Conservation (phyloP, 64 coral and sea anemone genomes). For the Actinia equina region DNA sequence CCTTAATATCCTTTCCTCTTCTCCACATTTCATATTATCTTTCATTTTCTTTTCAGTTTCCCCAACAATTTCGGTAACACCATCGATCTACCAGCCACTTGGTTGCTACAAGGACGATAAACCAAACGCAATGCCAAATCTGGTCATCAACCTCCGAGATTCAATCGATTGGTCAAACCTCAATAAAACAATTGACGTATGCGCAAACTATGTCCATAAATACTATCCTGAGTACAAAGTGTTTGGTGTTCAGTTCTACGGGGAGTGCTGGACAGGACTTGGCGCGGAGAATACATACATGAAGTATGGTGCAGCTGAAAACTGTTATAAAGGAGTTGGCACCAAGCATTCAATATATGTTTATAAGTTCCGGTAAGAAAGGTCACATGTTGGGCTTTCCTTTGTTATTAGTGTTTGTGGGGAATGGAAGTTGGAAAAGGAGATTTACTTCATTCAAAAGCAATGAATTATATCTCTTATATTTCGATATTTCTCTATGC, state of each 20-base stretch:
- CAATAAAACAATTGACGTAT: conserved; percentile 42
- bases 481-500: no score
- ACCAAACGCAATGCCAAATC: not conserved
- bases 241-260: conserved; percentile 71
- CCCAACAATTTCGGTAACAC: not conserved
- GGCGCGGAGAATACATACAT: conserved; percentile 33
- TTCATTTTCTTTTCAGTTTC: not conserved
- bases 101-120: conserved; percentile 37
- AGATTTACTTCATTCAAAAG: no score
- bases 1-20: not conserved
- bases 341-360: conserved; percentile 4
- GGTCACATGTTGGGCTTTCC: no score
- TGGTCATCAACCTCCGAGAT: conserved; percentile 26
- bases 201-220: conserved; percentile 27
- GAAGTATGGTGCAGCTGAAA: conserved; percentile 25
- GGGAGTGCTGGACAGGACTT: conserved; percentile 69
- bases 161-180: conserved; percentile 40
- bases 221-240: not conserved
- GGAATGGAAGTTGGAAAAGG: no score
- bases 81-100: conserved; percentile 10
- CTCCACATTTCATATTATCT: not conserved
- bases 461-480: no score
- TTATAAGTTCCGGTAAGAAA: conserved; percentile 16
- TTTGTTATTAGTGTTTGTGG: no score
- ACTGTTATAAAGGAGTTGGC: conserved; percentile 34